These are phyloP conservation scores for Dinomys branickii DNA, from an alignment of 2,113 vertebrate genomes.

Conservation along the genomic window DNA sequence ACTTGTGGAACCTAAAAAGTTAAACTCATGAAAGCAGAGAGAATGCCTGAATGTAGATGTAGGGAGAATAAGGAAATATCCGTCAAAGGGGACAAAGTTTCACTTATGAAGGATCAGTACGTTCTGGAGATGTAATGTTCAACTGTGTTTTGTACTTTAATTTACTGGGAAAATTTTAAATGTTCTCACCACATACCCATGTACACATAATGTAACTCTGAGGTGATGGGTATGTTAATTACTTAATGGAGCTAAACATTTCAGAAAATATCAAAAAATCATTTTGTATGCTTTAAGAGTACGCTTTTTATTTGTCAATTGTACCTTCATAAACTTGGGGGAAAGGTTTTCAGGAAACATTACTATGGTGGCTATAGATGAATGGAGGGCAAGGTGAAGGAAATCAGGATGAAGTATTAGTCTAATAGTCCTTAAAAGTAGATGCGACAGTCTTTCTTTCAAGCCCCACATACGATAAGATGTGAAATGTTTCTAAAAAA, in stretches of 20 bases:
- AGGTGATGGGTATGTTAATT: not conserved
- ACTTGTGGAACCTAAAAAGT: not conserved
- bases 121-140: not conserved
- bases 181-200: not conserved
- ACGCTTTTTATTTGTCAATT: not conserved
- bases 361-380: not conserved
- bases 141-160: not conserved
- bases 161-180: not conserved
- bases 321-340: not conserved
- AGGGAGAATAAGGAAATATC: too few species aligned
- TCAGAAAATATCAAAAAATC: not conserved
- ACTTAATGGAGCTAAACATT: not conserved
- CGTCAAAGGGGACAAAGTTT: not conserved
- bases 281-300: not conserved
- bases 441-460: not conserved
- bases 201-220: not conserved
- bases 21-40: not conserved
- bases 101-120: not conserved
- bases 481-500: not conserved
- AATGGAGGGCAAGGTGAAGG: not conserved
- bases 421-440: not conserved
- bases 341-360: not conserved
- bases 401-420: not conserved
- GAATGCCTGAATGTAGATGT: not conserved
- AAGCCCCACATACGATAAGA: not conserved